A percentile compares a stretch with the other conserved stretches of the same genome.
These are phyloP conservation scores for Furnarius figulus DNA, from an alignment of 2,113 vertebrate genomes.

Conservation along the genomic window DNA sequence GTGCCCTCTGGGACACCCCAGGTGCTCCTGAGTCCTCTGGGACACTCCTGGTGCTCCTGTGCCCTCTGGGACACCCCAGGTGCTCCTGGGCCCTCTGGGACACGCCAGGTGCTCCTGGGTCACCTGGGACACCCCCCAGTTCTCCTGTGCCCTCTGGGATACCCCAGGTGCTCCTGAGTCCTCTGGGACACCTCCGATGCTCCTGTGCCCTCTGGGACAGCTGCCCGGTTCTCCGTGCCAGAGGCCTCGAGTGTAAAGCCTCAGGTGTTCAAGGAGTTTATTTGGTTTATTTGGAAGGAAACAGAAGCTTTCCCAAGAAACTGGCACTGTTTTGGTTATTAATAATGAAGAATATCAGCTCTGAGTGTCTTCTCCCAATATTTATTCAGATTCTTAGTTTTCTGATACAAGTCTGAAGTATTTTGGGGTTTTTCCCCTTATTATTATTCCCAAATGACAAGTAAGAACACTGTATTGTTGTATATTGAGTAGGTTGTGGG, in stretches of 20 bases:
- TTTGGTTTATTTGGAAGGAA: neutral
- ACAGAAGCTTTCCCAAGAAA: rapidly evolving
- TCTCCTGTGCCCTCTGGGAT: neutral
- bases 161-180: neutral
- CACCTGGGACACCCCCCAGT: no score
- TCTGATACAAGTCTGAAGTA: neutral
- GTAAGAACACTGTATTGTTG: neutral
- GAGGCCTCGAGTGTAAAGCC: rapidly evolving
- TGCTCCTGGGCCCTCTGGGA: no score
- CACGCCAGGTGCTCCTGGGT: no score
- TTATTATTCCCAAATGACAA: rapidly evolving
- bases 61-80: no score
- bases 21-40: no score
- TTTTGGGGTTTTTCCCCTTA: neutral
- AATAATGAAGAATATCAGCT: neutral
- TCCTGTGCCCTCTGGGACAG: no score
- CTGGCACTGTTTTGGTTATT: neutral
- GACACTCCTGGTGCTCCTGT: neutral
- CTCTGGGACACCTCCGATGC: no score
- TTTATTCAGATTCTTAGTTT: neutral
- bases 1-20: no score
- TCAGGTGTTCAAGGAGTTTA: rapidly evolving
- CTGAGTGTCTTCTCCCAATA: rapidly evolving
- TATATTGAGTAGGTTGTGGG: neutral
- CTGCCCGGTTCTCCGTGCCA: rapidly evolving